Conservation (phyloP, 1,140 invertebrate genomes). For the Mycetomoellerius zeteki region DNA sequence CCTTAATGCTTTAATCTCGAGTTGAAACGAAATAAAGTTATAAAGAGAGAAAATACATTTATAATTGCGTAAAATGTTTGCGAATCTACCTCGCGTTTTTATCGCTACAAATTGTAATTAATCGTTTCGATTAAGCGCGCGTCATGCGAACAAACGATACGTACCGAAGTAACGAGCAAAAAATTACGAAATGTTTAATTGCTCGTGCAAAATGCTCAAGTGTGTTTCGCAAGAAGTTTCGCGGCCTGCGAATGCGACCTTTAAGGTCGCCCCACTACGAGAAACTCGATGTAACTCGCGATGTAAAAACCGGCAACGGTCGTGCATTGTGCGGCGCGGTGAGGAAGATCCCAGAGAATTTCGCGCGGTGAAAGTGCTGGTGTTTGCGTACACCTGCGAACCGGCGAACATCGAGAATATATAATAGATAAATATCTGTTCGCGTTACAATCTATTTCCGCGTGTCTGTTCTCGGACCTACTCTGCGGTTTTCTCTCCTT, state of each 20-base stretch:
- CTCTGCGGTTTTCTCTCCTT: not conserved
- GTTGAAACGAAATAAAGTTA: not conserved
- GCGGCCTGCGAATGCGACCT: conserved; percentile 13
- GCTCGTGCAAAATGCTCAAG: not conserved
- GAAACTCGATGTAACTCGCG: conserved; percentile 8
- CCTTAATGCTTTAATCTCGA: not conserved
- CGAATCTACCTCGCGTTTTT: not conserved
- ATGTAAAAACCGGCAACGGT: not conserved
- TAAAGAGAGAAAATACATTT: not conserved
- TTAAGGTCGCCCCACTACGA: conserved; percentile 30
- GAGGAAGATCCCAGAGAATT: conserved; percentile 26
- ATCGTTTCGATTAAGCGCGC: conserved; percentile 1
- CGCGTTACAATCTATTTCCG: conserved; percentile 35
- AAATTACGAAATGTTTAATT: conserved; percentile 44
- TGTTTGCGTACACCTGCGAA: conserved; percentile 21
- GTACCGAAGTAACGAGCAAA: conserved; percentile 6
- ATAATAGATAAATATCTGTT: not conserved
- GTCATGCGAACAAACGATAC: not conserved
- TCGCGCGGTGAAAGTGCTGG: conserved; percentile 48
- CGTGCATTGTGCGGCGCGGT: conserved; percentile 8
- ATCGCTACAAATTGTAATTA: not conserved
- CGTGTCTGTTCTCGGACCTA: not conserved
- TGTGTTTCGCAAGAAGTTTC: not conserved
- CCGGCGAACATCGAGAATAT: not conserved
- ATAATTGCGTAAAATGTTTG: conserved; percentile 1